Base-by-base conservation (phyloP, 2,113 vertebrate genomes). In the Chitala chitala region DNA sequence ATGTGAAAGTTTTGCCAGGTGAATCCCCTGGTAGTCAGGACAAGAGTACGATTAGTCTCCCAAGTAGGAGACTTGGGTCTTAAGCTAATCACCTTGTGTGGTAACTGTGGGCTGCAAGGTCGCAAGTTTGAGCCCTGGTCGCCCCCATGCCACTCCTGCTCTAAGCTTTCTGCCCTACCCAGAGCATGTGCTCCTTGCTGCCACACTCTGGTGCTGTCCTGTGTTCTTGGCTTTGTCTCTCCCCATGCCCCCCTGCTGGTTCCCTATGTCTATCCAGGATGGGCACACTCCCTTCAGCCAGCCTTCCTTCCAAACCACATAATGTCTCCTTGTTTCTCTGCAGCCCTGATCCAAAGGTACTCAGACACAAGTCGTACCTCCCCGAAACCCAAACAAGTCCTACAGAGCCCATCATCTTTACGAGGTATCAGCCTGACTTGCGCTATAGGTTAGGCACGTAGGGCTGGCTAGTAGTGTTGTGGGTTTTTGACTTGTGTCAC, bases 361-460 rank as follows among this genome's bases (percentile, higher is more conserved):
- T 92, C 94, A 77, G 87, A 90, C 86, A 92, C 94, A 82, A 90
- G 92, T 86, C 92, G 92, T 80, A 90, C 93, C 85, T 94, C 94
- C 86, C 96, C 95, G 91, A 99, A 98, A 96, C 86, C 93, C 90
- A 98, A 98, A 95, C 93, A 93, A 90, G 94, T 91, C 83, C 93
- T 96, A 89, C 93, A 92, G 93, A 93, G 89, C 86, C 92, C 94
- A 83, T 89, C 93, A 76, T 80, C 94, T 89, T 93, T 95, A 89
- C 91, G 94, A 98, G 95, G 95, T 99, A 99, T 98, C 83, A 77
- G 46, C 85, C 87, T 86, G 31, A 69, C 36, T 22, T 31, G 69
- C 70, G 36, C 54, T 33, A 31, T 29, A 56, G 33, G 42, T 53
- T 26, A 46, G 26, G 29, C 29, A 31, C 12, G 3, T 29, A 33